phyloP scores from a whole-genome alignment of 2,888 invertebrate genomes.

The Microctonus aethiopoides region DNA sequence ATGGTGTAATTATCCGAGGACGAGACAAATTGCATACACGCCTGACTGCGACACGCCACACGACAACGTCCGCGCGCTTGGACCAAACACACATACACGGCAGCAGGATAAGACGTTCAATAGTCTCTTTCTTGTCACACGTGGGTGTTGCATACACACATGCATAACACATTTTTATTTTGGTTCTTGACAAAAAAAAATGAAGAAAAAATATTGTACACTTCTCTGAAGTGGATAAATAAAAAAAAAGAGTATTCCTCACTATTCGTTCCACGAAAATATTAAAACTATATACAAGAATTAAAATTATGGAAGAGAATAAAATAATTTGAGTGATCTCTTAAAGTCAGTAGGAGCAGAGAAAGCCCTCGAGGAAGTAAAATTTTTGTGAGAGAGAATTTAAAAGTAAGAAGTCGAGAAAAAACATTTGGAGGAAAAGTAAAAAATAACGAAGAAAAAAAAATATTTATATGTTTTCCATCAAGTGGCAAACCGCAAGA shows the following conservation, averaged over 20 bases:
- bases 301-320: too few species aligned
- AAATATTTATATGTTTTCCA: slow-evolving; percentile 56
- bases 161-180: background rate
- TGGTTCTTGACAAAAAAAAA: slow-evolving; percentile 9
- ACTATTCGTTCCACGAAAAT: too few species aligned
- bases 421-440: slow-evolving; percentile 22
- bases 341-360: too few species aligned
- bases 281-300: too few species aligned
- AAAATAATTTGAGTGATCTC: too few species aligned
- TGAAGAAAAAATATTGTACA: background rate
- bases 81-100: slow-evolving; percentile 12
- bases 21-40: slow-evolving; percentile 65
- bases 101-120: slow-evolving; percentile 15
- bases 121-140: slow-evolving; percentile 2
- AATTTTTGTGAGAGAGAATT: too few species aligned
- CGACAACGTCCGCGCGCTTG: slow-evolving; percentile 1
- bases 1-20: slow-evolving; percentile 63
- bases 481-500: slow-evolving; percentile 61
- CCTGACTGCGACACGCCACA: slow-evolving; percentile 55
- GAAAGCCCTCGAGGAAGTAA: too few species aligned
- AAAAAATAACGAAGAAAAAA: slow-evolving; percentile 21
- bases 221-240: too few species aligned
- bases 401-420: slow-evolving; percentile 21
- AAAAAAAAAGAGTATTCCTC: too few species aligned
- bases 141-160: slow-evolving; percentile 28